Evolutionary conservation across 1,140 invertebrate species (phyloP).

Genomic region (Drosophila gunungcola): DNA sequence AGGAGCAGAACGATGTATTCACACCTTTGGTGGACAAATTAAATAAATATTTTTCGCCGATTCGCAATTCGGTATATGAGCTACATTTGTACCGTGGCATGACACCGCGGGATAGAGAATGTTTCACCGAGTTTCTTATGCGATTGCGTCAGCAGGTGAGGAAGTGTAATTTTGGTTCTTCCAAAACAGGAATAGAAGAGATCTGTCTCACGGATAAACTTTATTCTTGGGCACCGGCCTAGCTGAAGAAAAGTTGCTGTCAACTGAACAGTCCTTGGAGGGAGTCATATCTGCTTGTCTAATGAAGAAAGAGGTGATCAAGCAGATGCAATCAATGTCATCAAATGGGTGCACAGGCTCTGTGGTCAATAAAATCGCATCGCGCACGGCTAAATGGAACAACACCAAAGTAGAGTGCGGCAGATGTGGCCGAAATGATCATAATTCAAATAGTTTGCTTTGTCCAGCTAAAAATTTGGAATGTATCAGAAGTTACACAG

Average conservation of each 20-base stretch:
- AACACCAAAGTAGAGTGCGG: constrained; percentile 1
- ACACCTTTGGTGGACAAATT: constrained; percentile 10
- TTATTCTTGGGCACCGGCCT: constrained; percentile 19
- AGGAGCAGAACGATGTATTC: not conserved
- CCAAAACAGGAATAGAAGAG: constrained; percentile 9
- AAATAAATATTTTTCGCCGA: constrained; percentile 9
- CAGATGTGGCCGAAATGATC: constrained; percentile 7
- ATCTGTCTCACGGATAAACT: constrained; percentile 12
- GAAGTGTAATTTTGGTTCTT: constrained; percentile 15
- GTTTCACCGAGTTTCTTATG: constrained; percentile 5
- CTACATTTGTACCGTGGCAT: constrained; percentile 4
- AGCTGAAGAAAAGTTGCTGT: constrained; percentile 20
- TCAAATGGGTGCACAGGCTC: constrained; percentile 5
- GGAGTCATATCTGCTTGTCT: constrained; percentile 4
- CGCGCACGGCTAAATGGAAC: constrained; percentile 7
- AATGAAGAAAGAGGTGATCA: not conserved
- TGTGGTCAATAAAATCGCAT: constrained; percentile 9
- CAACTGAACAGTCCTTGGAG: constrained; percentile 13
- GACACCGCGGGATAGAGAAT: constrained; percentile 1
- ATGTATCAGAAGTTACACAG: too few relatives aligned
- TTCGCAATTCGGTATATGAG: constrained; percentile 13
- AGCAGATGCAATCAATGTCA: not conserved
- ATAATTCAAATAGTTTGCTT: constrained; percentile 5
- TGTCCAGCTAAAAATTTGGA: not conserved
- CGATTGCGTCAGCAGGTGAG: constrained; percentile 8